phyloP scores from a whole-genome alignment of 2,797 vertebrate species.

The Enteromius mattozi region DNA sequence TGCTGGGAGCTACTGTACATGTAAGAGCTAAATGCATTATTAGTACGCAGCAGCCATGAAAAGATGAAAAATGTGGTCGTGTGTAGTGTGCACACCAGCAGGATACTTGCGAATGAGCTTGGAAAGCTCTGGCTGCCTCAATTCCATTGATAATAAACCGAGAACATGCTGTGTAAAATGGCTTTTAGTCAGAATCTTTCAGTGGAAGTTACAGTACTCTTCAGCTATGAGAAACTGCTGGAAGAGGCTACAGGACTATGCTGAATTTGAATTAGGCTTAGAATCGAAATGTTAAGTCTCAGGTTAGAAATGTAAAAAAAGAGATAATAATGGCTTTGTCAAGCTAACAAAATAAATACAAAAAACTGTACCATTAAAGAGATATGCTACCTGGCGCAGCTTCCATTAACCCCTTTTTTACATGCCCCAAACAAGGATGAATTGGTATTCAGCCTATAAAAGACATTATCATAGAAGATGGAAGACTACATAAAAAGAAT shows the following conservation, averaged over 20 bases:
- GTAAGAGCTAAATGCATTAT: constrained; percentile 14
- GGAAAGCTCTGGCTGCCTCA: neutral
- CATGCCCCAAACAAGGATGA: constrained; percentile 60
- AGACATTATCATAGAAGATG: constrained; percentile 64
- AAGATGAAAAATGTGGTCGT: neutral
- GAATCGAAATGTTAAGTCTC: neutral
- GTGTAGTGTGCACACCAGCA: neutral
- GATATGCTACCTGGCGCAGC: constrained; percentile 1
- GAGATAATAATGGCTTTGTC: neutral
- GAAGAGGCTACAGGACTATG: neutral
- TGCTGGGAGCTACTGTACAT: neutral
- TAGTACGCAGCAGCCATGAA: neutral
- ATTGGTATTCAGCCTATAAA: constrained; percentile 67
- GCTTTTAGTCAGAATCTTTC: neutral
- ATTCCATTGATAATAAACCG: neutral
- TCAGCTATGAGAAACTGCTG: neutral
- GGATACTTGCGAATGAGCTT: neutral
- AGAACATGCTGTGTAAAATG: neutral
- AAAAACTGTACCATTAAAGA: neutral
- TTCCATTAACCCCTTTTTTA: neutral
- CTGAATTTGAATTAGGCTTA: neutral
- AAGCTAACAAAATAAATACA: constrained; percentile 15
- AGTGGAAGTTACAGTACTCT: neutral
- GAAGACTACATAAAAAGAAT: constrained; percentile 58
- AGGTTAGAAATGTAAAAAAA: neutral